Evolutionary conservation across 1,140 invertebrate genomes (phyloP), one percentile per base, ranked within the genome.

Genomic region (Pseudomyrmex flavicornis): DNA sequence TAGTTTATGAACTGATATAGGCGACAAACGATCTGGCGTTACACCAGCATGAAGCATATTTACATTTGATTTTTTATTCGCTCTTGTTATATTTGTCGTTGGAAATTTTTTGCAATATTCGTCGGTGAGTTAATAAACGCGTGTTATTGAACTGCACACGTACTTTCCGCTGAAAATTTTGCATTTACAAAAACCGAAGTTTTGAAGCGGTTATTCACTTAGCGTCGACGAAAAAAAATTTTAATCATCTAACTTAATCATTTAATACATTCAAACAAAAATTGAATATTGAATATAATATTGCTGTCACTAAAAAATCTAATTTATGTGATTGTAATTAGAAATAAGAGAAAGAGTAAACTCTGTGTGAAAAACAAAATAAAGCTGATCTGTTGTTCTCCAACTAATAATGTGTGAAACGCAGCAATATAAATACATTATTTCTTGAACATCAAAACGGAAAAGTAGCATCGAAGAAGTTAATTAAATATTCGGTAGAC

Each of bases 401-500:
- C 26, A 26, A 62, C 2, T 13, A 75, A 26, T 22, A 48, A 35
- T 26, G 1, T 1, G 26, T 15, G 13, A 20, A 13, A 15, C 15
- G 26, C 7, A 44, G 15, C 12, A 3, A 35, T 17, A 62, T 48
- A 68, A 77, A 46, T 22, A 8, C 15, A n/a, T 46, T 13, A 7
- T 75, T 54, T 54, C 22, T 56, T 17, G 9, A 13, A 50, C 26
- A 50, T 22, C 1, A 13, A 54, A 15, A 35, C 35, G 35, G 8
- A 12, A 17, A 61, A 50, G 10, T 1, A 10, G 9, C 17, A 54
- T 20, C 10, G 50, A 46, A 26, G 12, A 4, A 22, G 22, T 86
- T 83, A 86, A 88, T 87, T 87, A 87, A n/a, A 15, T 46, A 26
- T 54, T 52, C 35, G 48, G 15, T 63, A 20, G 9, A 66, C 20